Base-by-base conservation (phyloP, 2,797 vertebrate species). In the Rousettus madagascariensis region DNA sequence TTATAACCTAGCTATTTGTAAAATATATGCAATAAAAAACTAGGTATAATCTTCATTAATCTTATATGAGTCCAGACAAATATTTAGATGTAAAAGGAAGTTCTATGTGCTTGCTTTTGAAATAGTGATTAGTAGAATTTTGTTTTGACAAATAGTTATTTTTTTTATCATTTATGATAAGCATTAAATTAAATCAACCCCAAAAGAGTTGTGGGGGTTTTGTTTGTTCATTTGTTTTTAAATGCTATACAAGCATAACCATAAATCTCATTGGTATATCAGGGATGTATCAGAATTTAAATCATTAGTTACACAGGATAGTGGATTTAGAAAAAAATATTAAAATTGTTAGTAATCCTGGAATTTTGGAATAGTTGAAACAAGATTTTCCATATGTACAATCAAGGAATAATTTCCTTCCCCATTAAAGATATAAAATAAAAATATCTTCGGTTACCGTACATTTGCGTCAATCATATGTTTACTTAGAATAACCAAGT, bases 121-220 rank as follows among this genome's bases (percentile, higher is more conserved):
- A 80, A 77, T 7, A 71, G 16, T 75, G 24, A 43, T 43, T 33
- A 36, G 28, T 66, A 30, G 4, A 91, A 80, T 94, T 92, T 51
- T 74, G 22, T 74, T 38, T 74, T 74, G 9, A 43, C 13, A 90
- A 26, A 65, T 72, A 16, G 2, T 22, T 90, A 15, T 41, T 82
- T 95, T 83, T 78, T 78, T 77, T 3, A 84, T 84, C 53, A 77
- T 68, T 55, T 83, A 46, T 89, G 22, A 57, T 93, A 89, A 89
- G 7, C 30, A 66, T 7, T 61, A 86, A 90, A 61, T 95, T 26
- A 79, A 63, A 88, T 68, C 22, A 79, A 83, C 6, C 26, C 1
- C 20, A 2, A 43, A 36, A 72, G 9, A 28, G 3, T 26, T 53
- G 13, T 88, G 6, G 13, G 59, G 8, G 15, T 49, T 61, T 68